Base-by-base conservation (phyloP, 1,140 invertebrate species). In the Drosophila grimshawi region DNA sequence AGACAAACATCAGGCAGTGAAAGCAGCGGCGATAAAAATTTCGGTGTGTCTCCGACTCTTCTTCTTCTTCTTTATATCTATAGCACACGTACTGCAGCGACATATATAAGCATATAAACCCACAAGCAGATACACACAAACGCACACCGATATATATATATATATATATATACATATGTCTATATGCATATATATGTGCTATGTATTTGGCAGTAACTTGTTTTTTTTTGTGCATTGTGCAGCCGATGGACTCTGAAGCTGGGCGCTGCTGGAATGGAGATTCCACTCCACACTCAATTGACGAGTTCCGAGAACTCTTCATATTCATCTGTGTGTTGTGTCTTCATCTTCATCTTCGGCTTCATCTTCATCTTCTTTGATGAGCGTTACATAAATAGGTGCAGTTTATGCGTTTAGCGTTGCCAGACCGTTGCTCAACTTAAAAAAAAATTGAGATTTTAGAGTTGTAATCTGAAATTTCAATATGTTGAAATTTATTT, bases 241-340 rank as follows among this genome's bases (percentile, higher is more conserved):
- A 63, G 61, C 30, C 11, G 29, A 19, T 45, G 32, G 10, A 29
- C 6, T 10, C 19, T 39, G 37, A 27, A 39, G 48, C 37, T 35
- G 43, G 32, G 46, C n/a, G 19, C 55, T 45, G 62, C 60, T 75
- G 70, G 39, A 43, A 43, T 43, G 39, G n/a, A 43, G 68, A 86
- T 53, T 68, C 52, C 55, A 64, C 61, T 46, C 29, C 64, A 67
- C 45, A 64, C 53, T 78, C 76, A 78, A 78, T 78, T 78, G 66
- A 75, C 61, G 81, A 61, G 60, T 86, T 86, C 82, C 80, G 65
- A 86, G 82, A 86, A 86, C 79, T 70, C 66, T 72, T 86, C 68
- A 73, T 52, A 60, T 66, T 49, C 62, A 19, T 51, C 68, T 72
- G 39, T 43, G 39, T n/a, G 39, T 2, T 43, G 39, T 43, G 73